A percentile compares a stretch with the other conserved stretches of the same genome.
Conservation (phyloP, 2,888 invertebrate species). For the Acronicta alni region DNA sequence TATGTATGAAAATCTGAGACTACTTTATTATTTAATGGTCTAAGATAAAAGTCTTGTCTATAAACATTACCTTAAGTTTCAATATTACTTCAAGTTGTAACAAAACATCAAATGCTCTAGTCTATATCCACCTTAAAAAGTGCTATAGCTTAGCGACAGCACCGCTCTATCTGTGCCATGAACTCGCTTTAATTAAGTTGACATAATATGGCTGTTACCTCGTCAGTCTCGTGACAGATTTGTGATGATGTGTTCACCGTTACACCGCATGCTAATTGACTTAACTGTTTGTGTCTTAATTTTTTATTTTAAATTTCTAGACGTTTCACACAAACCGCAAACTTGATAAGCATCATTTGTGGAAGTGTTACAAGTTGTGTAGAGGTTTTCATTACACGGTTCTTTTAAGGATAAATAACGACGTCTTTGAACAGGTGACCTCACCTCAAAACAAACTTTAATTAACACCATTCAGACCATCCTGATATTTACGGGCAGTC, state of each 20-base stretch:
- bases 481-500: slow-evolving; percentile 23
- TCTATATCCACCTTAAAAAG: no score
- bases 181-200: slow-evolving; percentile 60
- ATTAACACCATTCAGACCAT: slow-evolving; percentile 35
- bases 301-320: slow-evolving; percentile 46
- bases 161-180: slow-evolving; percentile 17
- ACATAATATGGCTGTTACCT: slow-evolving; percentile 67
- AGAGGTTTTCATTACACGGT: slow-evolving; percentile 5
- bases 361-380: slow-evolving; percentile 21
- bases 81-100: no score
- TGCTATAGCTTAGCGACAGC: slow-evolving; percentile 14
- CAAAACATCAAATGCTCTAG: no score
- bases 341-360: slow-evolving; percentile 37
- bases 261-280: slow-evolving; percentile 65
- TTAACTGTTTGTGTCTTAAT: slow-evolving; percentile 60
- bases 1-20: no score
- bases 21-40: no score
- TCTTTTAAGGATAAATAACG: slow-evolving; percentile 24
- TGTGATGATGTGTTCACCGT: slow-evolving; percentile 62
- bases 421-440: slow-evolving; percentile 21
- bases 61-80: no score
- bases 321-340: slow-evolving; percentile 34
- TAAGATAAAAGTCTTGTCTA: no score
- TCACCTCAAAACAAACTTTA: slow-evolving; percentile 26
- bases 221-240: slow-evolving; percentile 64